A percentile compares a stretch with the other conserved stretches of the same genome.
Evolutionary conservation across 2,888 invertebrate genomes (phyloP).

Genomic region (Drosophila barbarae): DNA sequence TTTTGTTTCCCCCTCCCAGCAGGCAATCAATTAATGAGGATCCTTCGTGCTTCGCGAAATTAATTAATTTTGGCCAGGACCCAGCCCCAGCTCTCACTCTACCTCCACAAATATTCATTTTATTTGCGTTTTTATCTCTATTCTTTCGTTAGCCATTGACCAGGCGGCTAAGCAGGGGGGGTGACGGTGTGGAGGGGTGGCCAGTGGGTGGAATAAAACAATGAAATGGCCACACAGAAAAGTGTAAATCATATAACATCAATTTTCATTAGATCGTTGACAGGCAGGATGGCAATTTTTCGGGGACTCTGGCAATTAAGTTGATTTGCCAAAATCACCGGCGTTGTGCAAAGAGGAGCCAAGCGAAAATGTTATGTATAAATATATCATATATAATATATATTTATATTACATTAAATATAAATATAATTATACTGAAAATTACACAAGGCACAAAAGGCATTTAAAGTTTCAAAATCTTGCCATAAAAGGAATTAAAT

Average conservation of each 20-base stretch:
- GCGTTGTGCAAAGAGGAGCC: neutral
- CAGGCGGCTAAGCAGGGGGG: no score
- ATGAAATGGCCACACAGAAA: conserved; percentile 47
- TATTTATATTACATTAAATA: neutral
- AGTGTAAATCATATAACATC: conserved; percentile 71
- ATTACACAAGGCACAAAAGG: no score
- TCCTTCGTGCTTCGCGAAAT: conserved; percentile 22
- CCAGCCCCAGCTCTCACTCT: neutral
- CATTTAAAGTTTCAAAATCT: no score
- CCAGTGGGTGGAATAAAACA: conserved; percentile 7
- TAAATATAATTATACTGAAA: no score
- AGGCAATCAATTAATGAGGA: conserved; percentile 33
- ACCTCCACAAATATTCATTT: conserved; percentile 33
- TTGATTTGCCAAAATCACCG: conserved; percentile 50
- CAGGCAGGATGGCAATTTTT: conserved; percentile 49
- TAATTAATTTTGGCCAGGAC: conserved; percentile 31
- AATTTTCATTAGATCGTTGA: conserved; percentile 67
- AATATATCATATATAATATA: neutral
- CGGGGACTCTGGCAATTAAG: conserved; percentile 48
- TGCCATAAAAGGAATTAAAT: no score
- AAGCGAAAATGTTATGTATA: neutral
- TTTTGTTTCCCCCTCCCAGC: neutral
- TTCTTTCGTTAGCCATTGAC: neutral
- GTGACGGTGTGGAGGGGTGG: neutral
- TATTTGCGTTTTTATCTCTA: conserved; percentile 28